Evolutionary conservation across 2,888 invertebrate species (phyloP), one percentile per base, ranked within the genome.

Genomic region (Agonopterix subpropinquella): DNA sequence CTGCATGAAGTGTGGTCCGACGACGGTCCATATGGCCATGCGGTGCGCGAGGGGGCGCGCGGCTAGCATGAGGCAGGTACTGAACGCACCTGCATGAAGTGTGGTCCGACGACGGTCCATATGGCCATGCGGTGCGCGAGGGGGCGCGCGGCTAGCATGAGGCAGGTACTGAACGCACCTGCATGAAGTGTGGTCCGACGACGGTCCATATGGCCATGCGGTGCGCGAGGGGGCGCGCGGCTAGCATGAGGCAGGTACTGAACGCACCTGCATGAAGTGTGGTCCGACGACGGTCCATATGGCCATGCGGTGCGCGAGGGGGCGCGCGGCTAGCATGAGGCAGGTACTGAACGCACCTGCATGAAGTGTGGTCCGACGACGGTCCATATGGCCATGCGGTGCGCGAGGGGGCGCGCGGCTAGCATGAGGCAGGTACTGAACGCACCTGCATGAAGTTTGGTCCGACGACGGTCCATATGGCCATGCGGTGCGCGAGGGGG

Each of bases 1-100:
- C 91, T 98, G 97, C 92, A 98, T 97, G 49, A 98, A 93, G 78
- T 98, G 97, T 0, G 96, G 95, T 0, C 97, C 96, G 0, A 96
- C 94, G 0, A 97, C 94, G 9, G 95, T 95, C 98, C 98, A 98
- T 15, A 95, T 92, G 59, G 95, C 93, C 92, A 98, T 95, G 47
- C 97, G 92, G 72, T 98, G 98, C 42, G 97, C 92, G 28, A 98
- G 82, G 0, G 98, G 98, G 0, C 98, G 78, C 0, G 96, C 95
- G n/a, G n/a, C n/a, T n/a, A n/a, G n/a, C n/a, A n/a, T n/a, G n/a
- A n/a, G n/a, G n/a, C n/a, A n/a, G n/a, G n/a, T n/a, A n/a, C n/a
- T n/a, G n/a, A 18, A 36, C 36, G n/a, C 37, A 94, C 95, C 91
- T 98, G 97, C 92, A 98, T 97, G 49, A 98, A 93, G 78, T 98